phyloP scores from a whole-genome alignment of 2,113 vertebrate genomes.

The Phainopepla nitens region DNA sequence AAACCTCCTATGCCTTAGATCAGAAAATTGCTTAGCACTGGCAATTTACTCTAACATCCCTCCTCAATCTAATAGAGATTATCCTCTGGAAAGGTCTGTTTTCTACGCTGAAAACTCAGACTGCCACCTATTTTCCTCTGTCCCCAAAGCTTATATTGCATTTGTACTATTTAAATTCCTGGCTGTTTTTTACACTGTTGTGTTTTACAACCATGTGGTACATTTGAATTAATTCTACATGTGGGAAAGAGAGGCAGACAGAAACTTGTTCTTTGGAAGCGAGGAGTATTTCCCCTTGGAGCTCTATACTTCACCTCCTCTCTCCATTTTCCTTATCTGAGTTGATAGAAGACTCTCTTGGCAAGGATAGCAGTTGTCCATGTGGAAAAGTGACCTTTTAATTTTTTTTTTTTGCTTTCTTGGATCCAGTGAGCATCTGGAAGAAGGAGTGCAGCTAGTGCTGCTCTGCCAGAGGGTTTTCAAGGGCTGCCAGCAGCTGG shows the following conservation, averaged over 20 bases:
- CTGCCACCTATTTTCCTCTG: background rate
- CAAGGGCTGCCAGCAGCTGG: background rate
- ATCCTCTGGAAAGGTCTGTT: background rate
- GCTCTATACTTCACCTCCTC: background rate
- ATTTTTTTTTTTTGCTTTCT: background rate
- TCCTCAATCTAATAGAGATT: background rate
- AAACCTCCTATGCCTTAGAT: background rate
- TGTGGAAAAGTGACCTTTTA: background rate
- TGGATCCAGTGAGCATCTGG: background rate
- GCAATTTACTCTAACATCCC: background rate
- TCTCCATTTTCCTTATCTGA: background rate
- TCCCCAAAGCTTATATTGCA: background rate
- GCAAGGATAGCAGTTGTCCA: background rate
- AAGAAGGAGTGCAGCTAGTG: background rate
- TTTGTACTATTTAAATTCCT: background rate
- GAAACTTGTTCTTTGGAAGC: background rate
- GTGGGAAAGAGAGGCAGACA: background rate
- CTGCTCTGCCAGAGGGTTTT: background rate
- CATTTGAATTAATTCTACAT: background rate
- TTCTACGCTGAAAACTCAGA: background rate
- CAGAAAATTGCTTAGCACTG: background rate
- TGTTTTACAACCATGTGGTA: rapidly evolving
- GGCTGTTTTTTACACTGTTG: background rate
- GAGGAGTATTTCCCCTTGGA: background rate
- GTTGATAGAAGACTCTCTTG: background rate